Percentiles rank a stretch among this genome's conserved stretches.
These are phyloP conservation scores for Drosophila saltans DNA, from an alignment of 1,140 invertebrate species.

Conservation along the genomic window DNA sequence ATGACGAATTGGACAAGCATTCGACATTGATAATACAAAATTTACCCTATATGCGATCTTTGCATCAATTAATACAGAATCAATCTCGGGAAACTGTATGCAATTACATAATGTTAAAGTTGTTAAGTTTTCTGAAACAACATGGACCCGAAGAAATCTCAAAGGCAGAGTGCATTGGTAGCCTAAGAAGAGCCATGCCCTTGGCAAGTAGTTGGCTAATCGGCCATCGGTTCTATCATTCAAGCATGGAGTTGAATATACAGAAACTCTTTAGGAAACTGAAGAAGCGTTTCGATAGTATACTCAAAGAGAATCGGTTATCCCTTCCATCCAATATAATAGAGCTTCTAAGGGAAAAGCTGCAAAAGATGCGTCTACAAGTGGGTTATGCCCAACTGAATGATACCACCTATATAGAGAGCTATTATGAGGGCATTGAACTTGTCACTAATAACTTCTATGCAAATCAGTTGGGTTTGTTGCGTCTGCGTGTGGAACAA, in stretches of 20 bases:
- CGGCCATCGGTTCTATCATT: conserved; percentile 58
- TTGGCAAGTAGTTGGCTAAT: conserved; percentile 71
- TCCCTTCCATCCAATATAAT: conserved; percentile 60
- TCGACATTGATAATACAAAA: conserved; percentile 75
- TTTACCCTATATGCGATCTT: conserved; percentile 64
- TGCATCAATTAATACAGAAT: conserved; percentile 52
- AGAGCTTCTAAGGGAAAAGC: conserved; percentile 56
- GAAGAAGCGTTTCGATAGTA: conserved; percentile 57
- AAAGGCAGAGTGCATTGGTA: conserved; percentile 67
- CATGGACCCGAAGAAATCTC: conserved; percentile 72
- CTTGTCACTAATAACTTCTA: conserved; percentile 68
- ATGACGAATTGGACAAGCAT: conserved; percentile 28
- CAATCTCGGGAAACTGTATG: conserved; percentile 58
- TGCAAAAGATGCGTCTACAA: conserved; percentile 60
- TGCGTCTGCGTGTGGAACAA: conserved; percentile 60
- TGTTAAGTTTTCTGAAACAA: conserved; percentile 66
- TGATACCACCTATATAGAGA: conserved; percentile 42
- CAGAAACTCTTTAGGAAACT: conserved; percentile 43
- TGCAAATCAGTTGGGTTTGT: conserved; percentile 64
- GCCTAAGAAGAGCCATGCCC: conserved; percentile 71
- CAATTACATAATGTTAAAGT: conserved; percentile 75
- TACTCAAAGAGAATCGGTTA: conserved; percentile 64
- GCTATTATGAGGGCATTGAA: conserved; percentile 54
- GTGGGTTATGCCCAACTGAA: conserved; percentile 63
- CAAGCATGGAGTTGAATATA: conserved; percentile 32